phyloP scores from a whole-genome alignment of 2,797 vertebrate genomes.

The Cichlasoma orientale region DNA sequence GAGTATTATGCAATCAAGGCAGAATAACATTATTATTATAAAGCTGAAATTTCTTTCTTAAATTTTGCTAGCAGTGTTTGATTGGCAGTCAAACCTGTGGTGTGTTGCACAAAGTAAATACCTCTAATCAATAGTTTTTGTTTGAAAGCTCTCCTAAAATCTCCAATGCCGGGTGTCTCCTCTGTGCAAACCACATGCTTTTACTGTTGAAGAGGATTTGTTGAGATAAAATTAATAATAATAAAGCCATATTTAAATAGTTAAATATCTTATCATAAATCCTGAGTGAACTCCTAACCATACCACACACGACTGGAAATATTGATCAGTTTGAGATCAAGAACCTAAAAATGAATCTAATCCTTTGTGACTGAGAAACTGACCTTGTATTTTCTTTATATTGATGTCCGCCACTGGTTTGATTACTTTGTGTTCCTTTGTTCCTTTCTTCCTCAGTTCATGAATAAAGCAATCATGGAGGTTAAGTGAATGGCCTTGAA shows the following conservation, averaged over 20 bases:
- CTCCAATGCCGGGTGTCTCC: neutral
- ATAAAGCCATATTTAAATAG: neutral
- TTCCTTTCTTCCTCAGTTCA: conserved; percentile 49
- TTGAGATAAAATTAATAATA: neutral
- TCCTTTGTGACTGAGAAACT: conserved; percentile 33
- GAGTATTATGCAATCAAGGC: neutral
- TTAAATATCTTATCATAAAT: neutral
- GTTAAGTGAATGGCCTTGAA: conserved; percentile 62
- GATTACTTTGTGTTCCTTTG: conserved; percentile 57
- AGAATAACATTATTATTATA: neutral
- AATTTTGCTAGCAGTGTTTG: neutral
- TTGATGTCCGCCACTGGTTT: conserved; percentile 47
- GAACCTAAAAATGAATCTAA: conserved; percentile 24
- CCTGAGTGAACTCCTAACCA: neutral
- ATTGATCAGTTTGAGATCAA: conserved; percentile 20
- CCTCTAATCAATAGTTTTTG: neutral
- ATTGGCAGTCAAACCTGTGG: neutral
- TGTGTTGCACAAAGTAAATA: neutral
- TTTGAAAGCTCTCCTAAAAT: neutral
- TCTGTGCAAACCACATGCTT: neutral
- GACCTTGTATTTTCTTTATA: conserved; percentile 34
- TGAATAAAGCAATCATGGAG: conserved; percentile 71
- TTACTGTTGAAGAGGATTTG: neutral
- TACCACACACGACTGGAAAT: neutral
- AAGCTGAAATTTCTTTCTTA: neutral